Evolutionary conservation across 2,888 invertebrate species (phyloP), one percentile per base, ranked within the genome.

Genomic region (Hypolimnas misippus): DNA sequence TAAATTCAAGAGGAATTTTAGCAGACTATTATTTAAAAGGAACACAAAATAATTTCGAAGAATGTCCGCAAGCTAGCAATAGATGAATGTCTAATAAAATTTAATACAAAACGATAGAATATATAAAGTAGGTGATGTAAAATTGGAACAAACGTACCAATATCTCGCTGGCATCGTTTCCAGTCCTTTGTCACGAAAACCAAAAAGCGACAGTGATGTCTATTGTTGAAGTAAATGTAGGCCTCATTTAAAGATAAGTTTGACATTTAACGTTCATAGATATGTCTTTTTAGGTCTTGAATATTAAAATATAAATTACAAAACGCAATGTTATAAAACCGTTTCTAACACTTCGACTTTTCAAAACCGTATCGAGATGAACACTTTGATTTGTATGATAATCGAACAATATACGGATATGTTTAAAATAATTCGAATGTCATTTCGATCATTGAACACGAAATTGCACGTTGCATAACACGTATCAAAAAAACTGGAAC

Each of bases 401-500:
- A 25, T 25, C 25, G 25, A 25, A 25, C 5, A 25, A 5, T 16
- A 16, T 44, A 16, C 44, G 31, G n/a, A 29, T 14, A 8, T 1
- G 21, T 2, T 3, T n/a, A 35, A 52, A 29, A 57, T n/a, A 51
- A 44, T 44, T 53, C 42, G 16, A 46, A 46, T 33, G 7, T 10
- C 10, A 29, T 40, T 19, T 46, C 12, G 21, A 38, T 46, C 53
- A 59, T 55, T 40, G 49, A 49, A 40, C 49, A 49, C 7, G 12
- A 29, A 49, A 49, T 21, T 33, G 31, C 33, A 35, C 21, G 42
- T 50, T 51, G 12, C 14, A 17, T 40, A 29, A 61, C 16, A 52
- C 40, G 40, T 55, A 50, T 60, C 54, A 53, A 25, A 25, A 49
- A 49, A 61, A 55, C 61, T 61, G 31, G 61, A 46, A 61, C 61